Evolutionary conservation across 2,888 invertebrate species (phyloP), one percentile per base, ranked within the genome.

Genomic region (Alsophila aescularia): DNA sequence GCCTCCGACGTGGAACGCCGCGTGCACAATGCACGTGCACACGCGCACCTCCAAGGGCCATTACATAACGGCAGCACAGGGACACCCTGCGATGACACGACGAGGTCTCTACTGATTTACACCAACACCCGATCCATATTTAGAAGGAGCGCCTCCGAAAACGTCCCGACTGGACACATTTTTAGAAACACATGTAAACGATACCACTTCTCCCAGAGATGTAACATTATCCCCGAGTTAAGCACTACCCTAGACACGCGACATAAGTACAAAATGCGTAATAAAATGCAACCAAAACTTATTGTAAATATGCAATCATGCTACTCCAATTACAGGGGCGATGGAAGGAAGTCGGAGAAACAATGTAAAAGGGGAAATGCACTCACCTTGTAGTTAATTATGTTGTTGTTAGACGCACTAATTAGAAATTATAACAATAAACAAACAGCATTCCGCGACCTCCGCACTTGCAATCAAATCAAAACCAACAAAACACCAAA

Each of bases 181-280:
- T 90, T 86, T 90, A 90, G 90, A 87, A 81, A 77, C 82, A 79
- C 81, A 85, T 86, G 90, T 87, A 88, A 90, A 88, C 80, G 89
- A 90, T 83, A 89, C 87, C 80, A 71, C 62, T 65, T 63, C 70
- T 69, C 67, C 63, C 64, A 70, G 73, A 69, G 69, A 65, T 69
- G 64, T 60, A 60, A 58, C 48, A 66, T 59, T 58, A 67, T 62
- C 67, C 59, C 54, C 52, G 48, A 60, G 70, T 62, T 71, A 75
- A 60, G 64, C 62, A 69, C 69, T 67, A 73, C 55, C 47, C 52
- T 52, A 58, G 43, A 58, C 64, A 71, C 58, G 58, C 56, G 53
- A 56, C 67, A 69, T 75, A 73, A 73, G 75, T 77, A 65, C 66
- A 73, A 83, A 83, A 87, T 87, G 83, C 87, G 87, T 80, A 85